phyloP scores from a whole-genome alignment of 2,888 invertebrate species.

The Muscina levida region DNA sequence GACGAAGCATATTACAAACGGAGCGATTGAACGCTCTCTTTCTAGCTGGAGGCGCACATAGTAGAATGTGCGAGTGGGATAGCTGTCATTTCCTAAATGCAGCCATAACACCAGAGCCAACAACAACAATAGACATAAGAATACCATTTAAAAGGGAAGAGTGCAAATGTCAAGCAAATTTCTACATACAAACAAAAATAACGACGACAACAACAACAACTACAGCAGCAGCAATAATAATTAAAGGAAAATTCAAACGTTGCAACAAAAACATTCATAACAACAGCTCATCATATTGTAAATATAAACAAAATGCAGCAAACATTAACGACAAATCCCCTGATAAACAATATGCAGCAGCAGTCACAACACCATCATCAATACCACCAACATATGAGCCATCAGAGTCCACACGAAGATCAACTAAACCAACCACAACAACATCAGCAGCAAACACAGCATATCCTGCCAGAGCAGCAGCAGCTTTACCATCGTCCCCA shows the following conservation, averaged over 20 bases:
- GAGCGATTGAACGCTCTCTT: constrained; percentile 49
- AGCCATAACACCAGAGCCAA: constrained; percentile 49
- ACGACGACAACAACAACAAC: constrained; percentile 45
- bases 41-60: constrained; percentile 44
- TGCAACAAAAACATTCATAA: constrained; percentile 14
- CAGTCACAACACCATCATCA: constrained; percentile 54
- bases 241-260: constrained; percentile 27
- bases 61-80: constrained; percentile 69
- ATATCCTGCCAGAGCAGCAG: constrained; percentile 9
- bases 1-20: too few relatives aligned
- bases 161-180: constrained; percentile 73
- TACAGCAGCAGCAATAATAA: constrained; percentile 42
- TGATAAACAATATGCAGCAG: constrained; percentile 64
- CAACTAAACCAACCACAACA: constrained; percentile 28
- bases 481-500: constrained; percentile 14
- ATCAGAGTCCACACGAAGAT: constrained; percentile 27
- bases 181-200: constrained; percentile 53
- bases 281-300: constrained; percentile 43
- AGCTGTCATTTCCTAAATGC: constrained; percentile 64
- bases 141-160: constrained; percentile 62
- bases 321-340: constrained; percentile 34
- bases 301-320: constrained; percentile 61
- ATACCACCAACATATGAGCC: constrained; percentile 41
- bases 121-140: constrained; percentile 47
- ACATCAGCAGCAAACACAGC: constrained; percentile 38